Conservation (phyloP, 1,140 invertebrate genomes). For the Tribolium castaneum region DNA sequence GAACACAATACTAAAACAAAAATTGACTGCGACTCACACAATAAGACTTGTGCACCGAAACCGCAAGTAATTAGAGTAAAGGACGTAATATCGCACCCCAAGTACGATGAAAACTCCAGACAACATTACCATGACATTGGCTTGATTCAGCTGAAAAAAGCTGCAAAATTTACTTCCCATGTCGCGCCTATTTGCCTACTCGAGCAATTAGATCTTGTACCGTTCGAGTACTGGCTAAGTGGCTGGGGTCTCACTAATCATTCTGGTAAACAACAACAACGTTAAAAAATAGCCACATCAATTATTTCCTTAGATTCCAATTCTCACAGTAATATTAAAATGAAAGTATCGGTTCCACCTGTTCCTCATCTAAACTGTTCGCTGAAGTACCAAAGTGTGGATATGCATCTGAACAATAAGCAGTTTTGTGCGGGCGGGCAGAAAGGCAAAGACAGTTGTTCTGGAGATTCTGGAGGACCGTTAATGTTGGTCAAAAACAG, state of each 20-base stretch:
- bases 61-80: slow-evolving; percentile 64
- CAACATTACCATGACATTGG: slow-evolving; percentile 72
- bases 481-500: slow-evolving; percentile 63
- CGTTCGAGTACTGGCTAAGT: slow-evolving; percentile 53
- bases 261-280: background rate
- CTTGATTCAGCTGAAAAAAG: slow-evolving; percentile 67
- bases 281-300: no score
- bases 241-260: slow-evolving; percentile 61
- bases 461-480: slow-evolving; percentile 73
- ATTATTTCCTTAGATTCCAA: background rate
- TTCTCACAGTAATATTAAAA: slow-evolving; percentile 39
- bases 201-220: slow-evolving; percentile 14
- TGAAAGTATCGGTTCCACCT: slow-evolving; percentile 55
- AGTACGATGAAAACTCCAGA: slow-evolving; percentile 63
- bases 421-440: slow-evolving; percentile 68
- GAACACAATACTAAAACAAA: slow-evolving; percentile 66
- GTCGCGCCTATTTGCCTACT: slow-evolving; percentile 76
- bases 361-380: slow-evolving; percentile 53
- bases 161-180: slow-evolving; percentile 66
- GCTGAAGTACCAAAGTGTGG: slow-evolving; percentile 57
- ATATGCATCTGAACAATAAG: slow-evolving; percentile 48
- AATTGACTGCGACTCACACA: slow-evolving; percentile 63
- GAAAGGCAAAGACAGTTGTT: slow-evolving; percentile 66
- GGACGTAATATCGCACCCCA: slow-evolving; percentile 66
- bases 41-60: slow-evolving; percentile 61